A percentile compares a stretch with the other conserved stretches of the same genome.
Conservation (phyloP, 2,797 vertebrate genomes). For the Peromyscus nudipes region DNA sequence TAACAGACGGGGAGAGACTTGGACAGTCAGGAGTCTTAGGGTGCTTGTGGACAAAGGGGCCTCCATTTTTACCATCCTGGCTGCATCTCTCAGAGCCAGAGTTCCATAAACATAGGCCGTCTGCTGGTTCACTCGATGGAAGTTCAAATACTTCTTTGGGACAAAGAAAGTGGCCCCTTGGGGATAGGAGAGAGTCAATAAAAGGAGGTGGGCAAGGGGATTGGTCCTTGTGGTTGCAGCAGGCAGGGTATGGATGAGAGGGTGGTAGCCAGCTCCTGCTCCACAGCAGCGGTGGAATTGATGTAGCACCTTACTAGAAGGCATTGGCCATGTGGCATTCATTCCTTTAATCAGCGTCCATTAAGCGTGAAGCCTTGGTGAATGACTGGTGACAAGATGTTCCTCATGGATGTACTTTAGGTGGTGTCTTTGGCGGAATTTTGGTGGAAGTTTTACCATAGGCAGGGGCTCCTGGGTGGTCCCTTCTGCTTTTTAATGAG, state of each 20-base stretch:
- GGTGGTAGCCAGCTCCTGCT: not conserved
- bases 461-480: not conserved
- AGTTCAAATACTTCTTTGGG: not conserved
- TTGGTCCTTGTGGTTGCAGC: not conserved
- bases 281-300: no score
- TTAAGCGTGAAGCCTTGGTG: not conserved
- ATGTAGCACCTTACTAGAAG: rapidly evolving
- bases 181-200: no score
- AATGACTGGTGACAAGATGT: not conserved
- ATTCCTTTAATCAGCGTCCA: not conserved
- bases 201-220: not conserved
- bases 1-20: not conserved
- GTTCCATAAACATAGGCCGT: not conserved
- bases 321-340: not conserved
- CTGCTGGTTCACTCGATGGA: not conserved
- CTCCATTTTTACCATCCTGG: not conserved
- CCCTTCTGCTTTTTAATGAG: not conserved
- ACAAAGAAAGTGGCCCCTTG: not conserved
- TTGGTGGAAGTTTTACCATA: not conserved
- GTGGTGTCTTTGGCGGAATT: not conserved
- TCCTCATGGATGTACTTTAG: not conserved
- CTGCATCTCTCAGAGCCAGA: not conserved
- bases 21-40: not conserved
- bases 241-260: not conserved
- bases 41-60: not conserved